Percentiles rank a stretch among this genome's conserved stretches.
These are phyloP conservation scores for Sclerodermus sp. DNA, from an alignment of 2,888 invertebrate genomes.

Conservation along the genomic window DNA sequence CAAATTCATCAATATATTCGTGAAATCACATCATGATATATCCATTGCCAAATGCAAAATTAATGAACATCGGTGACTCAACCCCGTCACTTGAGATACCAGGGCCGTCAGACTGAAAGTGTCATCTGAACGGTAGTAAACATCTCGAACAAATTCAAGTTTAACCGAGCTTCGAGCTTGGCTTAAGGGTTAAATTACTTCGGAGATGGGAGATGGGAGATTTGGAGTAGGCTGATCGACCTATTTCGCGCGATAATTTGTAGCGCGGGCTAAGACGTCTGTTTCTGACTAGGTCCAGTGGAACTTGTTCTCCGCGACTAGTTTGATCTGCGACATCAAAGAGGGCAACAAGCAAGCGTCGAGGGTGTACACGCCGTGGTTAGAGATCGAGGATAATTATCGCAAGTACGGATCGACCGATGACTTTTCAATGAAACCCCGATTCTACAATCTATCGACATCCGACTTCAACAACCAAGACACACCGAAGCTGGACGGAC, in stretches of 20 bases:
- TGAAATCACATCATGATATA: constrained; percentile 8
- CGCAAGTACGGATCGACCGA: constrained; percentile 66
- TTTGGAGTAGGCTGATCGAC: too few species aligned
- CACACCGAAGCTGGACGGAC: constrained; percentile 87
- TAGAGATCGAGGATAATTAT: constrained; percentile 77
- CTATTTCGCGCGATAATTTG: too few species aligned
- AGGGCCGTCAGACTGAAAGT: constrained; percentile 54
- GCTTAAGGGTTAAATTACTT: too few species aligned
- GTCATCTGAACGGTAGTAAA: constrained; percentile 54
- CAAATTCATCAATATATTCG: neutral
- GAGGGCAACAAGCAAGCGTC: constrained; percentile 59
- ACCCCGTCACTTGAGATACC: constrained; percentile 43
- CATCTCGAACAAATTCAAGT: constrained; percentile 42
- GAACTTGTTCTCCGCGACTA: constrained; percentile 74
- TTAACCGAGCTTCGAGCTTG: neutral
- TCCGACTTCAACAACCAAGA: constrained; percentile 76
- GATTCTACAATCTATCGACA: constrained; percentile 87
- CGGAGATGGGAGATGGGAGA: too few species aligned
- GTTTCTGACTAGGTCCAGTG: constrained; percentile 66
- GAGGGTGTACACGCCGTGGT: constrained; percentile 71
- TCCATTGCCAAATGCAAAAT: constrained; percentile 44
- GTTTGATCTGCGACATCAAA: constrained; percentile 64
- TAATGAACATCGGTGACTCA: constrained; percentile 14
- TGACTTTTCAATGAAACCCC: constrained; percentile 76
- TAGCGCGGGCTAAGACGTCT: too few species aligned